Evolutionary conservation across 2,113 vertebrate genomes (phyloP).

Genomic region (Sterna hirundo): DNA sequence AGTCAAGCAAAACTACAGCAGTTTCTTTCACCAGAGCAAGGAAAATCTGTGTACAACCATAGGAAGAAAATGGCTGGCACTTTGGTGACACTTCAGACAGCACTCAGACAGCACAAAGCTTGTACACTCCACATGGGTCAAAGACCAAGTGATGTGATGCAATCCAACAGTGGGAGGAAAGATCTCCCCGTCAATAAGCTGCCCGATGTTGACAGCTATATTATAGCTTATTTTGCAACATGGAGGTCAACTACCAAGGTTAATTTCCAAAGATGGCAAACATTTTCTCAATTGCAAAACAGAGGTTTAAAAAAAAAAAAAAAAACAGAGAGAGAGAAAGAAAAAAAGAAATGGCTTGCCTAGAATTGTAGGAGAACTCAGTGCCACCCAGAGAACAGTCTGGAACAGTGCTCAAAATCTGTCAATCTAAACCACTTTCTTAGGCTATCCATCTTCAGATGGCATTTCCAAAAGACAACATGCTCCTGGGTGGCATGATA

Average conservation of each 20-base stretch:
- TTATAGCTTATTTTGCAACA: slow-evolving; percentile 39
- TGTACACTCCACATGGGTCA: background rate
- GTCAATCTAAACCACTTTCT: background rate
- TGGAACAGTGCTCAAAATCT: background rate
- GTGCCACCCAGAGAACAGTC: background rate
- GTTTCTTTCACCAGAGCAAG: background rate
- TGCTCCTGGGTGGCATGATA: background rate
- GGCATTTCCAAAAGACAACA: background rate
- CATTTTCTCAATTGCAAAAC: slow-evolving; percentile 54
- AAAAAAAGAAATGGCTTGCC: background rate
- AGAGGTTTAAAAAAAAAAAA: background rate
- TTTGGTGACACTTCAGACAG: slow-evolving; percentile 38
- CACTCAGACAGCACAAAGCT: background rate
- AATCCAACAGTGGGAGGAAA: background rate
- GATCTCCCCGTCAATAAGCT: slow-evolving; percentile 21
- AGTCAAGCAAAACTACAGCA: background rate
- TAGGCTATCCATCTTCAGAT: background rate
- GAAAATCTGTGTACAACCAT: background rate
- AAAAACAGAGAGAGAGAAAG: no score
- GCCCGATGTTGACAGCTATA: background rate
- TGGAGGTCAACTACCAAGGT: slow-evolving; percentile 25
- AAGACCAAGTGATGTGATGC: slow-evolving; percentile 38
- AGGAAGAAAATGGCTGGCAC: slow-evolving; percentile 41
- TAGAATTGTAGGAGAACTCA: background rate
- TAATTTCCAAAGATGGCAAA: slow-evolving; percentile 43